Percentiles rank a stretch among this genome's conserved stretches.
These are phyloP conservation scores for Darevskia nairensis DNA, from an alignment of 2,797 vertebrate genomes.

Conservation along the genomic window DNA sequence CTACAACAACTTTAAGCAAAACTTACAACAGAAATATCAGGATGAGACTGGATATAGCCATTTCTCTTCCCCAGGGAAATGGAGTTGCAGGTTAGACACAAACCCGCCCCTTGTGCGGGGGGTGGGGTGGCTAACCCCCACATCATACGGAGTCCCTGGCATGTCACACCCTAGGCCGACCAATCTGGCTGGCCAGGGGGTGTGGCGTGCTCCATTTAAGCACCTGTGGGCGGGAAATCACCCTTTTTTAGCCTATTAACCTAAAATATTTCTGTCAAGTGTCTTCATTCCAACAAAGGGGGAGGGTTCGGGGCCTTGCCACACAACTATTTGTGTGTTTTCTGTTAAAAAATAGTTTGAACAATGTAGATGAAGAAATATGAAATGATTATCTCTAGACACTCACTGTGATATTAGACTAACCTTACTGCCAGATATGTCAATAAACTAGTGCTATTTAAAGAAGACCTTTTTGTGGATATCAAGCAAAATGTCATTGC, in stretches of 20 bases:
- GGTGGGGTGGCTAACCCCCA: no score
- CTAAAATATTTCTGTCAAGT: no score
- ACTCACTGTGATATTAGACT: slow-evolving; percentile 36
- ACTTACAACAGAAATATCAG: neutral
- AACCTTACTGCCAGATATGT: slow-evolving; percentile 36
- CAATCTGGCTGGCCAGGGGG: no score
- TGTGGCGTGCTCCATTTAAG: no score
- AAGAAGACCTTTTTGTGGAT: slow-evolving; percentile 9
- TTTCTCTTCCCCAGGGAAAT: no score
- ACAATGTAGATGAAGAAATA: slow-evolving; percentile 6
- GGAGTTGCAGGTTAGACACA: no score
- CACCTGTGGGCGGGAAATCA: no score
- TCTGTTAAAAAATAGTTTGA: neutral
- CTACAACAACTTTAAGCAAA: neutral
- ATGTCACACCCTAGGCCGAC: no score
- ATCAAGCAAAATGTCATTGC: slow-evolving; percentile 24
- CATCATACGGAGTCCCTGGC: fast-evolving
- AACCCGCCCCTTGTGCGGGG: no score
- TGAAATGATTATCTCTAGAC: slow-evolving; percentile 25
- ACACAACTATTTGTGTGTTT: neutral
- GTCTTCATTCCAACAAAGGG: no score
- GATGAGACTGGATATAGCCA: neutral
- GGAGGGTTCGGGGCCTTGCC: no score
- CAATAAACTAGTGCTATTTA: neutral
- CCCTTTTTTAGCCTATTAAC: no score